Evolutionary conservation across 2,113 vertebrate genomes (phyloP), one percentile per base, ranked within the genome.

Genomic region (Hepsetus odoe): DNA sequence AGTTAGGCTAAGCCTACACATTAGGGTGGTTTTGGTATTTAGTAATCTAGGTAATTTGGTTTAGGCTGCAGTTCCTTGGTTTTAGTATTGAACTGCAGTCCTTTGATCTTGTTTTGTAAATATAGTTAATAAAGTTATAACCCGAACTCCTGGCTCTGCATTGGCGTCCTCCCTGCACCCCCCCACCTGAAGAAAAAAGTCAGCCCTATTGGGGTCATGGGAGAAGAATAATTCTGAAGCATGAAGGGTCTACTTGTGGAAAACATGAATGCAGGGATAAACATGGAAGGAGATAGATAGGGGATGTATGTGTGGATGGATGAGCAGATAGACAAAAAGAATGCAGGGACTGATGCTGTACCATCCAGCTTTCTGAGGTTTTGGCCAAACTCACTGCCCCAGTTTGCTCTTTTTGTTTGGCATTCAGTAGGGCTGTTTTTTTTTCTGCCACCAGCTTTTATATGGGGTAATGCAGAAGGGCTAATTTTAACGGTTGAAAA

Each of bases 401-500:
- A 62, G 53, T 71, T 72, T 58, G 46, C 32, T 72, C 30, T 40
- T 78, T 26, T 61, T 70, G 30, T 70, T 59, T 62, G 67, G 32
- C 22, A 76, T 55, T 49, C 14, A 55, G 35, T 49, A 18, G 18
- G 18, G 53, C 2, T 46, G 26, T 24, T n/a, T 75, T 46, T 42
- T 76, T 79, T 56, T 33, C 18, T 53, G 11, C 33, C 64, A 42
- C 55, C 61, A 38, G 40, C 30, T 64, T 87, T 89, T 91, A 90
- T 90, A 89, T 90, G 87, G 87, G 90, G 86, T 92, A 89, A 90
- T 90, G 85, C 88, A 86, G 89, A 56, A 80, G 85, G 58, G 80
- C 87, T 90, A 88, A 90, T 89, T 91, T 90, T 89, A 90, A 91
- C 84, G 86, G 83, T 77, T 86, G 85, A 86, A 85, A 85, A 84